Percentiles rank a stretch among this genome's conserved stretches.
Conservation (phyloP, 2,113 vertebrate genomes). For the Procavia capensis region DNA sequence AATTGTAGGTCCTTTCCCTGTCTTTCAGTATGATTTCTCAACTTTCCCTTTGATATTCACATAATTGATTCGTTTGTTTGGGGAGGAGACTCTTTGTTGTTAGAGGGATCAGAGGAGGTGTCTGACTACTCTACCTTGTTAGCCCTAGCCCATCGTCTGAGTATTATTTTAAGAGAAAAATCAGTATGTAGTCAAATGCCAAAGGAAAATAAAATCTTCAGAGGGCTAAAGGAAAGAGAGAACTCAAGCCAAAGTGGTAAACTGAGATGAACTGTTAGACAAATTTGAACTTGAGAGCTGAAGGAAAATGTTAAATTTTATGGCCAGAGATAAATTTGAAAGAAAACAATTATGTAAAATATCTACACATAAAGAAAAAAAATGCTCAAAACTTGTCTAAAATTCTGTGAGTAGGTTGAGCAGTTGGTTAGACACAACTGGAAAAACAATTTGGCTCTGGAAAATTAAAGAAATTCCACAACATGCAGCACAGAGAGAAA, state of each 20-base stretch:
- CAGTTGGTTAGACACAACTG: too few species aligned
- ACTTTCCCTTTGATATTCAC: too few species aligned
- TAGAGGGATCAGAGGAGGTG: too few species aligned
- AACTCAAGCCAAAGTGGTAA: background rate
- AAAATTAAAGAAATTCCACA: background rate
- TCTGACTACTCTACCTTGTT: too few species aligned
- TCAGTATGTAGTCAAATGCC: background rate
- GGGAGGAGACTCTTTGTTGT: too few species aligned
- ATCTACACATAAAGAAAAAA: background rate
- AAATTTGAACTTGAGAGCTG: background rate
- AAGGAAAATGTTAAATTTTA: background rate
- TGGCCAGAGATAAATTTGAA: too few species aligned
- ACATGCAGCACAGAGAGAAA: background rate
- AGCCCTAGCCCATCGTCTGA: too few species aligned
- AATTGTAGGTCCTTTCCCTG: too few species aligned
- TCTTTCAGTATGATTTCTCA: too few species aligned
- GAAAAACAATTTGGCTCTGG: background rate
- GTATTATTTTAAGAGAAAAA: background rate
- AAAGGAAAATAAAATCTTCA: background rate
- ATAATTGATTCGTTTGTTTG: too few species aligned
- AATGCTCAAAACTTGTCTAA: background rate
- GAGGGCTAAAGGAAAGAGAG: background rate
- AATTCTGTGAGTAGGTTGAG: background rate
- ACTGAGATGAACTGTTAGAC: background rate
- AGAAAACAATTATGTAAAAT: background rate